Conservation (phyloP, 1,140 invertebrate species). For the Sinonovacula constricta region DNA sequence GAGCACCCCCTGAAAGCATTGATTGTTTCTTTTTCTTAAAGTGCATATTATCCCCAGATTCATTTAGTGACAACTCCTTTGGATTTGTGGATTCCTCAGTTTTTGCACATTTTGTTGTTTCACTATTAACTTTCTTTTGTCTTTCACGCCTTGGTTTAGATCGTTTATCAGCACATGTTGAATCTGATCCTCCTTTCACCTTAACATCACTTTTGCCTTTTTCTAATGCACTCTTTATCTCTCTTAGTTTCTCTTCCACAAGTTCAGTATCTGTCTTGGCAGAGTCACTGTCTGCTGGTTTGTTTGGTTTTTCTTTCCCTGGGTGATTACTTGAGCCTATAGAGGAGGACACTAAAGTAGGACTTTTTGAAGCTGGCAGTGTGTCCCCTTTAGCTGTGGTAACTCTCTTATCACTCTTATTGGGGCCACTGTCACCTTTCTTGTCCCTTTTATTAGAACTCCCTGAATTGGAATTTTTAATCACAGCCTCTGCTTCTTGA, state of each 20-base stretch:
- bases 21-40: conserved; percentile 73
- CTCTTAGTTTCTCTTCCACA: conserved; percentile 38
- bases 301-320: too few relatives aligned
- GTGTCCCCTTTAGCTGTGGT: too few relatives aligned
- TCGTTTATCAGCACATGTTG: conserved; percentile 27
- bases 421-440: neutral
- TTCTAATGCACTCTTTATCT: conserved; percentile 41
- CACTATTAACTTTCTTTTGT: conserved; percentile 37
- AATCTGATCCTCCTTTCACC: conserved; percentile 16
- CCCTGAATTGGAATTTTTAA: conserved; percentile 26
- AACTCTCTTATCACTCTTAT: conserved; percentile 34
- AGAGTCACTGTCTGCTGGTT: too few relatives aligned
- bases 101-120: neutral
- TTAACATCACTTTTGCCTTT: conserved; percentile 28
- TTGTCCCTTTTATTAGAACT: conserved; percentile 40
- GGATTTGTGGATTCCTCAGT: neutral
- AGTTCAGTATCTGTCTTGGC: conserved; percentile 30
- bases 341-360: too few relatives aligned
- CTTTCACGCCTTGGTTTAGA: conserved; percentile 4
- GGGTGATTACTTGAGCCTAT: too few relatives aligned
- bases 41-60: conserved; percentile 75
- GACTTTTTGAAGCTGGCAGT: too few relatives aligned
- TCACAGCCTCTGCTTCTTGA: conserved; percentile 36
- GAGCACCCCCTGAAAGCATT: conserved; percentile 72
- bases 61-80: conserved; percentile 8